Evolutionary conservation across 2,797 vertebrate genomes (phyloP).

Genomic region (Cyclopterus lumpus): DNA sequence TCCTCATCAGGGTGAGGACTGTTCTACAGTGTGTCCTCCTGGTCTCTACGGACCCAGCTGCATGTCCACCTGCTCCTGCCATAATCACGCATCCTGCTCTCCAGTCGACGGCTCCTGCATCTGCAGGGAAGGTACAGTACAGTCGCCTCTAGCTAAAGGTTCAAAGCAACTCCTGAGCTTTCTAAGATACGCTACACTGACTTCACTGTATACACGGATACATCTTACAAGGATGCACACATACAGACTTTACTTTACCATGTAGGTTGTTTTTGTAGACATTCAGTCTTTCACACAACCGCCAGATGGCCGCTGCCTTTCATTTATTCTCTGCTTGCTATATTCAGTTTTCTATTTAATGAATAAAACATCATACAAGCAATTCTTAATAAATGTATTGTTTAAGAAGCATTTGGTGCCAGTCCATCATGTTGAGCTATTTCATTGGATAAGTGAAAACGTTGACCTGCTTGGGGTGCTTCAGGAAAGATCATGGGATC

Average conservation of each 20-base stretch:
- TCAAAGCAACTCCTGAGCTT: slow-evolving; percentile 9
- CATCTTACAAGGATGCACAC: slow-evolving; percentile 24
- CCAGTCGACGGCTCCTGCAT: slow-evolving; percentile 92
- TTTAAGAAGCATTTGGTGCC: background rate
- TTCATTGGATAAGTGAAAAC: background rate
- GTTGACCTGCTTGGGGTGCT: background rate
- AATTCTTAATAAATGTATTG: background rate
- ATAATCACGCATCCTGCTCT: slow-evolving; percentile 90
- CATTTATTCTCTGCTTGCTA: slow-evolving; percentile 1
- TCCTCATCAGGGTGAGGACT: slow-evolving; percentile 88
- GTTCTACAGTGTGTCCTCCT: slow-evolving; percentile 85
- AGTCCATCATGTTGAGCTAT: background rate
- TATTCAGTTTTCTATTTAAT: slow-evolving; percentile 14
- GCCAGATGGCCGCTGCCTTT: background rate
- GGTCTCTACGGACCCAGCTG: slow-evolving; percentile 93
- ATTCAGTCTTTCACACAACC: slow-evolving; percentile 1
- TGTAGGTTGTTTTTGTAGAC: background rate
- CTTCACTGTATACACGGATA: background rate
- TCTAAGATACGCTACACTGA: slow-evolving; percentile 3
- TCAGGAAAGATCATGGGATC: background rate
- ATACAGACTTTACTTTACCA: slow-evolving; percentile 2
- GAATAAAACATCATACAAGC: slow-evolving; percentile 21
- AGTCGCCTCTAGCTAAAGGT: slow-evolving; percentile 7
- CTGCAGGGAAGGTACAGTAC: slow-evolving; percentile 92
- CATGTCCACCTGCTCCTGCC: slow-evolving; percentile 91